Conservation (phyloP, 2,888 invertebrate genomes). For the Philhelius pedissequus region DNA sequence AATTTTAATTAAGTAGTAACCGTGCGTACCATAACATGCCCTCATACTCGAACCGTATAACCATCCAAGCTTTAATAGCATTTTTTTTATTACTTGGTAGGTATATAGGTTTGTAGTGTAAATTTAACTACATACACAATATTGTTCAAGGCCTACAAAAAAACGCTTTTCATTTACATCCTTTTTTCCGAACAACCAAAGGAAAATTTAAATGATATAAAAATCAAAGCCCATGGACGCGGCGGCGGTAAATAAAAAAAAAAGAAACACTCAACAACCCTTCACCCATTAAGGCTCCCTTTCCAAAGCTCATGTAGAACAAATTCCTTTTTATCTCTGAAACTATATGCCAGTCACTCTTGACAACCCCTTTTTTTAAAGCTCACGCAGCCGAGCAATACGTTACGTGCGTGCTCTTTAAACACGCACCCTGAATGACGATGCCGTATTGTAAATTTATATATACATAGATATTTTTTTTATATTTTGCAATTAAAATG, state of each 20-base stretch:
- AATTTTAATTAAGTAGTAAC: constrained; percentile 46
- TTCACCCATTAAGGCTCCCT: background rate
- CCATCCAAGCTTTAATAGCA: constrained; percentile 11
- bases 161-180: background rate
- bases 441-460: constrained; percentile 10
- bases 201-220: constrained; percentile 7
- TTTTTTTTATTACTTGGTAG: background rate
- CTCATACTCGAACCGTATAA: constrained; percentile 1
- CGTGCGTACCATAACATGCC: constrained; percentile 22
- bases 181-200: background rate
- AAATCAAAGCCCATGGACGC: constrained; percentile 10
- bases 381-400: constrained; percentile 5
- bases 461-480: background rate
- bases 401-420: constrained; percentile 41
- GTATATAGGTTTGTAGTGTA: background rate
- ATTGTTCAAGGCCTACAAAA: background rate
- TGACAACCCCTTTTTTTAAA: constrained; percentile 34
- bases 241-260: background rate
- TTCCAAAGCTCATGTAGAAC: background rate
- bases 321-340: constrained; percentile 38
- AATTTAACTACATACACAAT: background rate
- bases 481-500: constrained; percentile 44
- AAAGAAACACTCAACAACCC: background rate
- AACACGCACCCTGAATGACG: constrained; percentile 50
- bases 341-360: constrained; percentile 42